These are phyloP conservation scores for Marmota monax DNA, from an alignment of 2,113 vertebrate genomes.

Conservation along the genomic window DNA sequence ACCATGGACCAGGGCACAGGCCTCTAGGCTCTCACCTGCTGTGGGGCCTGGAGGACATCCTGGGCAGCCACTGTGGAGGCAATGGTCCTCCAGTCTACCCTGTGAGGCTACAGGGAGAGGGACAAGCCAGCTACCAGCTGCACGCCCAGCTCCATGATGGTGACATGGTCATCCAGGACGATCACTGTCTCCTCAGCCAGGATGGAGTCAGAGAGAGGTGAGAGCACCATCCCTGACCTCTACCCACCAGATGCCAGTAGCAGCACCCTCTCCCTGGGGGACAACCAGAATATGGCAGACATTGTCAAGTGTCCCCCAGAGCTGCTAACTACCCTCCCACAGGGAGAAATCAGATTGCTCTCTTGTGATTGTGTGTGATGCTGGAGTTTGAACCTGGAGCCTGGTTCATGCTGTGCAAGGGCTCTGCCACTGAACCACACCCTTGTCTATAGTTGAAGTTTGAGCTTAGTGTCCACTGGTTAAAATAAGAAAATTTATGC, in stretches of 20 bases:
- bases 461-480: not conserved
- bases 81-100: conserved; percentile 86
- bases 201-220: conserved; percentile 96
- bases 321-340: too few species aligned
- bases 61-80: conserved; percentile 91
- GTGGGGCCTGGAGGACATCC: conserved; percentile 91
- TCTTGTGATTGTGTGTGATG: too few species aligned
- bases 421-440: too few species aligned
- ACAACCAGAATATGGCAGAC: not conserved
- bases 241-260: too few species aligned
- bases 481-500: not conserved
- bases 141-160: conserved; percentile 94
- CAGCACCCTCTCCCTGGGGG: not conserved
- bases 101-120: conserved; percentile 90
- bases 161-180: conserved; percentile 96
- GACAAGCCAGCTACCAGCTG: conserved; percentile 93
- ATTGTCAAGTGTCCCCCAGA: too few species aligned
- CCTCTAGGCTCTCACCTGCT: conserved; percentile 88
- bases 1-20: fast-evolving
- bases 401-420: too few species aligned
- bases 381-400: not conserved
- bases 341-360: not conserved
- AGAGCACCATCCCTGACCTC: conserved; percentile 78
- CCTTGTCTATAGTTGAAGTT: not conserved
- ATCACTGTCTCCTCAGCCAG: conserved; percentile 97